Evolutionary conservation across 2,113 vertebrate genomes (phyloP).

Genomic region (Lamprologus ornatipinnis): DNA sequence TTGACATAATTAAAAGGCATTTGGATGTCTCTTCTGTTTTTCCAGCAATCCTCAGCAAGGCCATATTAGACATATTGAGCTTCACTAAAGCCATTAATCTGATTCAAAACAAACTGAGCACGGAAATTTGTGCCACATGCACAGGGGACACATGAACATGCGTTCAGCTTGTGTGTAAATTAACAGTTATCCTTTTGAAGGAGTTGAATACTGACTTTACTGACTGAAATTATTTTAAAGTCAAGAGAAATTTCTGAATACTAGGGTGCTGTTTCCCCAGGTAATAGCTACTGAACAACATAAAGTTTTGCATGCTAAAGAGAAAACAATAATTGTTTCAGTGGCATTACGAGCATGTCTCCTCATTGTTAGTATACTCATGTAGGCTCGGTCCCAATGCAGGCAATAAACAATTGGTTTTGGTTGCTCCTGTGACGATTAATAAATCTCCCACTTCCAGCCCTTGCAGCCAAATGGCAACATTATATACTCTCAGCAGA

Average conservation of each 20-base stretch:
- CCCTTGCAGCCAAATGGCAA: background rate
- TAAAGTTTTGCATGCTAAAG: background rate
- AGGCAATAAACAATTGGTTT: background rate
- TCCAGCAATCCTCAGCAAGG: background rate
- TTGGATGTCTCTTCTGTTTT: background rate
- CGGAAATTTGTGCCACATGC: background rate
- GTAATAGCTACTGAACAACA: background rate
- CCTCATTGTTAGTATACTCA: background rate
- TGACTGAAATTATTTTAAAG: background rate
- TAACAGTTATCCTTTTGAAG: background rate
- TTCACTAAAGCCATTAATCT: background rate
- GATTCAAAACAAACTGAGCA: background rate
- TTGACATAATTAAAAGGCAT: slow-evolving; percentile 2
- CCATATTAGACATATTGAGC: background rate
- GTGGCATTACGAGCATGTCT: background rate
- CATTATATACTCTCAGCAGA: background rate
- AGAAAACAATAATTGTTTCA: background rate
- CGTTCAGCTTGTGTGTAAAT: background rate
- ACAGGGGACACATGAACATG: background rate
- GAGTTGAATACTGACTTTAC: background rate
- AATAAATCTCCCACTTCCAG: background rate
- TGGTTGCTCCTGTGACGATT: background rate
- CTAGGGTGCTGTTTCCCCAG: background rate
- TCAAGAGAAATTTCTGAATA: background rate
- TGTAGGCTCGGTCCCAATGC: background rate